Evolutionary conservation across 1,140 invertebrate genomes (phyloP), one percentile per base, ranked within the genome.

Genomic region (Bombus haemorrhoidalis): DNA sequence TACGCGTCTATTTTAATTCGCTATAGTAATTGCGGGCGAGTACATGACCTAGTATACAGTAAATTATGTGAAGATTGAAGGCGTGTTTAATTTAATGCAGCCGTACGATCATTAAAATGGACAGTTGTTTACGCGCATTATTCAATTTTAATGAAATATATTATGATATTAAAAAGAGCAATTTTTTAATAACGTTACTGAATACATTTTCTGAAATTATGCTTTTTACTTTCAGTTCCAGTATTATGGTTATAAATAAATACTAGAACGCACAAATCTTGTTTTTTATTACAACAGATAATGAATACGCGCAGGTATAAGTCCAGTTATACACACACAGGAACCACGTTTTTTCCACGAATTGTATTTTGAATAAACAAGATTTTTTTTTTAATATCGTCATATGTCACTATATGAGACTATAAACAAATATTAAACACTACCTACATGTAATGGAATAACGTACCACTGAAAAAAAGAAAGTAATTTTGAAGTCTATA

Each of bases 61-160:
- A 88, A 88, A 88, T 90, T 75, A 91, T 88, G 75, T 74, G 79
- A 91, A 91, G 86, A 72, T 90, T 91, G 66, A 88, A 90, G 87
- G 86, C 66, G 68, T 83, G 74, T 77, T 87, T 90, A 90, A 87
- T 89, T 86, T 73, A 85, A 90, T 89, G 84, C 77, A 87, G 43
- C 74, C n/a, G 79, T 64, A 86, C 59, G 66, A 89, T 76, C 83
- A 80, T 83, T 77, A 74, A 84, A 84, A 76, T 41, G 64, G 74
- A 41, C 75, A 69, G 43, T 83, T 77, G 43, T 77, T 90, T 62
- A 81, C 87, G 86, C 85, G 82, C 71, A 59, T 83, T 87, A 43
- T 32, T 78, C 39, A 57, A 53, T 12, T 68, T 59, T 15, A 34
- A 66, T 25, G 3, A 85, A 81, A 53, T 25, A 59, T 22, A 39